A percentile compares a stretch with the other conserved stretches of the same genome.
Conservation (phyloP, 2,797 vertebrate species). For the Borostomias antarcticus region DNA sequence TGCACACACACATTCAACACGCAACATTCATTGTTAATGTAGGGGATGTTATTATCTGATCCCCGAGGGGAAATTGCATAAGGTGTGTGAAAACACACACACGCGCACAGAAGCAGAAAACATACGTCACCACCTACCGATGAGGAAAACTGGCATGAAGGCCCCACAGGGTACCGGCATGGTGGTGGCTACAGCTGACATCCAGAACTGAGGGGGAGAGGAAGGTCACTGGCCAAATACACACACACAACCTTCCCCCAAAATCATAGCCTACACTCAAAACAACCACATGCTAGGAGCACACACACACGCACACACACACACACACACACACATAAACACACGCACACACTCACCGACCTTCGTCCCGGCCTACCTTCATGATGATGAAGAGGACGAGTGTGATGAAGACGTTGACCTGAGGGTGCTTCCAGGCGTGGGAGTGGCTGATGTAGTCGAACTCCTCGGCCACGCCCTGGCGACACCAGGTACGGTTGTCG, state of each 20-base stretch:
- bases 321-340: constrained; percentile 1
- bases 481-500: constrained; percentile 96
- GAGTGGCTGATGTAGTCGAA: constrained; percentile 86
- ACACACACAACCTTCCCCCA: neutral
- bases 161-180: constrained; percentile 97
- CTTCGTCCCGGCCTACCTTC: constrained; percentile 78
- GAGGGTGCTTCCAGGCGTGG: constrained; percentile 92
- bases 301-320: constrained; percentile 2
- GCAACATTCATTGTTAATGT: neutral
- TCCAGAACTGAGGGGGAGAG: constrained; percentile 89
- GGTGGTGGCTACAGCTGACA: constrained; percentile 97
- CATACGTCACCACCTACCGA: constrained; percentile 79
- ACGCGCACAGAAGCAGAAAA: constrained; percentile 2
- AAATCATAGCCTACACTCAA: neutral
- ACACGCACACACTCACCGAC: neutral
- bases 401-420: constrained; percentile 92
- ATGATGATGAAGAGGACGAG: constrained; percentile 95
- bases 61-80: no score
- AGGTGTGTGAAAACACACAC: constrained; percentile 11
- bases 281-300: neutral
- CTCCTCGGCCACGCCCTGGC: constrained; percentile 86
- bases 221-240: neutral
- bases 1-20: neutral
- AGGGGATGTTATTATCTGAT: neutral
- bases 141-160: constrained; percentile 98